Base-by-base conservation (phyloP, 2,113 vertebrate species). In the Oreochromis aureus region DNA sequence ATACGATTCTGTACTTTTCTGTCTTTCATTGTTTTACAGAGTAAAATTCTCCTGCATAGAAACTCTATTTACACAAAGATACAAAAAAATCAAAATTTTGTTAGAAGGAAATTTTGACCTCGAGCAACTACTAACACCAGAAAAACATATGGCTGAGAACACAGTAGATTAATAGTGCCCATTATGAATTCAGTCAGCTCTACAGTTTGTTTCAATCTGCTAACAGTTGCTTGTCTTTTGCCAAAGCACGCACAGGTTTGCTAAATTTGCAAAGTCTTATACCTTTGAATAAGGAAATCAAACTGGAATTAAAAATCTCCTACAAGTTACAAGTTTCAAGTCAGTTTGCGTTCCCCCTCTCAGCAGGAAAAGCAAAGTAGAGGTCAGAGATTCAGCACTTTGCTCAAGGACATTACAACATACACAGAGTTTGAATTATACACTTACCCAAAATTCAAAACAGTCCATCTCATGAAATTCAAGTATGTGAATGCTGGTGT, bases 381-480 rank as follows among this genome's bases (percentile, higher is more conserved):
- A 30, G 19, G 27, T 56, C 10, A 73, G 24, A 81, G 56, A 73
- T 41, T 87, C 36, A 27, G n/a, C 46, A 48, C 32, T 82, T 82
- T 73, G 16, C 59, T 46, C 19, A 80, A 55, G 41, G 44, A 79
- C 51, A 71, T 73, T 10, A 48, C 56, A 87, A 58, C 36, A 87
- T 55, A 81, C 34, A 48, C 46, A 86, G 3, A 10, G 63, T 78
- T 79, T 83, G 36, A 80, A 78, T 27, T 18, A 73, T 32, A 51
- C 46, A 82, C 36, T 73, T 18, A 16, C 4, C 32, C 46, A 66
- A 51, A 79, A 66, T 80, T 80, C 39, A 48, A 76, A 79, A 83
- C 41, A 73, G 30, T 56, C 53, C 79, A 15, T 83, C 86, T 93
- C 82, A 81, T 82, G 53, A 84, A 82, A 81, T 81, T 73, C 78